These are phyloP conservation scores for Pseudachorutes palmiensis DNA, from an alignment of 1,140 invertebrate species.

Conservation along the genomic window DNA sequence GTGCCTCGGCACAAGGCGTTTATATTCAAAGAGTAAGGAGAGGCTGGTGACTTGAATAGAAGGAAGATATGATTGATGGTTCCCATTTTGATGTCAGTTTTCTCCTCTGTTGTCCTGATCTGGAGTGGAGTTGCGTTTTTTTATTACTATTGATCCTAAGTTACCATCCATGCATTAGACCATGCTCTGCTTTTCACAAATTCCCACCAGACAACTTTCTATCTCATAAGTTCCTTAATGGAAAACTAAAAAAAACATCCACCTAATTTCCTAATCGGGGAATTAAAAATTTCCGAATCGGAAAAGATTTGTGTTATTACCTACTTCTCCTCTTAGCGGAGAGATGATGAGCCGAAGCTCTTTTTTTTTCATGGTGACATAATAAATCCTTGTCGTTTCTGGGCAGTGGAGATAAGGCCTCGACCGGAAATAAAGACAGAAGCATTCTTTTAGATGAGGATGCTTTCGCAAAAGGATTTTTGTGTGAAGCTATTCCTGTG, in stretches of 20 bases:
- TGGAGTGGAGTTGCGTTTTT: neutral
- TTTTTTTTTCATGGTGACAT: no score
- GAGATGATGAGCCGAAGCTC: no score
- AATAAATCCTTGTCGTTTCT: constrained; percentile 10
- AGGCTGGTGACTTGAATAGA: constrained; percentile 6
- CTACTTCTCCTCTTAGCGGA: no score
- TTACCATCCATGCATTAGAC: neutral
- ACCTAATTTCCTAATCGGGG: no score
- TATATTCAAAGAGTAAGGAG: neutral
- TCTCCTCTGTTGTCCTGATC: neutral
- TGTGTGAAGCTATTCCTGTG: no score
- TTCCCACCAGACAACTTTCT: neutral
- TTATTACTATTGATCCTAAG: constrained; percentile 7
- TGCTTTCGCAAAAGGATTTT: no score
- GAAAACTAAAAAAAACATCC: neutral
- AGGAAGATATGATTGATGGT: constrained; percentile 18
- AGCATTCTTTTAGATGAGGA: no score
- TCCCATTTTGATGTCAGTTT: constrained; percentile 17
- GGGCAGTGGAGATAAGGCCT: neutral
- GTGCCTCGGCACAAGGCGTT: neutral
- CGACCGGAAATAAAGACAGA: no score
- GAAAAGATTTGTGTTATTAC: no score
- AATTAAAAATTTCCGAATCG: no score
- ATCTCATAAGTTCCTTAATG: neutral
- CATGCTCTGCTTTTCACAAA: neutral